These are phyloP conservation scores for Botia kubotai DNA, from an alignment of 2,797 vertebrate genomes.

Conservation along the genomic window DNA sequence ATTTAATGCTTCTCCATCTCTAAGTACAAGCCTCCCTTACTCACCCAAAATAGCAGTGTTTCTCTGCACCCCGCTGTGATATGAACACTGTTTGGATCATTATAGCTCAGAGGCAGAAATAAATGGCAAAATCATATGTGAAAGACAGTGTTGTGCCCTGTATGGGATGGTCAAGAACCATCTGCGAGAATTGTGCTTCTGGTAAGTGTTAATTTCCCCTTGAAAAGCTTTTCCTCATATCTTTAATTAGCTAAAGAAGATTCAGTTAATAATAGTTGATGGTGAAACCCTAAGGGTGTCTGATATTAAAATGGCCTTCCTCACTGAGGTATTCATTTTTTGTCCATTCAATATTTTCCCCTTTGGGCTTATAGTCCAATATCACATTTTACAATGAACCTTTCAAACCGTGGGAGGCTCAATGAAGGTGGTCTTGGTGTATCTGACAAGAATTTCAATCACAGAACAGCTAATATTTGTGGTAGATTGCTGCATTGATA, in stretches of 20 bases:
- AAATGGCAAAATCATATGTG: slow-evolving; percentile 38
- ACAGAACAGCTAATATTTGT: slow-evolving; percentile 26
- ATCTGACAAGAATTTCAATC: slow-evolving; percentile 49
- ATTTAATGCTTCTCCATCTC: slow-evolving; percentile 51
- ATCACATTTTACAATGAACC: slow-evolving; percentile 38
- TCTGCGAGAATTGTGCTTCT: slow-evolving; percentile 41
- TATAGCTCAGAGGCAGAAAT: slow-evolving; percentile 47
- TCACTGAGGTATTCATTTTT: slow-evolving; percentile 40
- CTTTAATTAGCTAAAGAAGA: slow-evolving; percentile 49
- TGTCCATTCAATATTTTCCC: slow-evolving; percentile 39
- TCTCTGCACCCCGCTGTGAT: slow-evolving; percentile 47
- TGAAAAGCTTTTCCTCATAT: slow-evolving; percentile 37
- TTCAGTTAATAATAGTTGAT: slow-evolving; percentile 46
- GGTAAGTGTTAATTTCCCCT: slow-evolving; percentile 25
- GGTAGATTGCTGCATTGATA: slow-evolving; percentile 43
- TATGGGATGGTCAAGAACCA: slow-evolving; percentile 38
- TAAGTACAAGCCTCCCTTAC: slow-evolving; percentile 39
- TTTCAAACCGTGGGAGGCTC: slow-evolving; percentile 34
- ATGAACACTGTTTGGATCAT: slow-evolving; percentile 42
- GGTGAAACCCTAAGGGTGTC: slow-evolving; percentile 37
- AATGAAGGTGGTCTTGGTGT: slow-evolving; percentile 25
- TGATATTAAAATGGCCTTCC: slow-evolving; percentile 38
- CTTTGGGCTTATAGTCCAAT: slow-evolving; percentile 45
- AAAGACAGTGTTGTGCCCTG: background rate
- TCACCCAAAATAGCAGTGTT: slow-evolving; percentile 47